Evolutionary conservation across 2,797 vertebrate species (phyloP).

Genomic region (Megalops cyprinoides): DNA sequence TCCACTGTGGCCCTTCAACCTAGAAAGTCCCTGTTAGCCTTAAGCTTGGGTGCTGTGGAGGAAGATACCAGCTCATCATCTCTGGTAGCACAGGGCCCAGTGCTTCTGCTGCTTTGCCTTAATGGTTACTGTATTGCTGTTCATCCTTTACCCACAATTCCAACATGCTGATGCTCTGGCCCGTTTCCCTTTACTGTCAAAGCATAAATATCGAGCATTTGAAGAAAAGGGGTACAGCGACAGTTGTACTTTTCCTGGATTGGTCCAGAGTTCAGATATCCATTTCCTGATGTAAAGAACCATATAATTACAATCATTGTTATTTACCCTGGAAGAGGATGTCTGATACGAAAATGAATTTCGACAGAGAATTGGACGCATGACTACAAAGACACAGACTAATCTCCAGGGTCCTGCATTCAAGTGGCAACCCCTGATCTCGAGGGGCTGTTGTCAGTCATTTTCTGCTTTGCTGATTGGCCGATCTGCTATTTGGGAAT

Average conservation of each 20-base stretch:
- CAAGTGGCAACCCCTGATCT: background rate
- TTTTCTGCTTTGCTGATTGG: conserved; percentile 25
- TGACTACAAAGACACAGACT: background rate
- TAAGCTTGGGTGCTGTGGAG: background rate
- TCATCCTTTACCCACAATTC: no score
- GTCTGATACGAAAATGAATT: background rate
- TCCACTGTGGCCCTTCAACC: background rate
- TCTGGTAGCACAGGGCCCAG: background rate
- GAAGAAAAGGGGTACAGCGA: background rate
- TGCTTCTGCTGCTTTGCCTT: background rate
- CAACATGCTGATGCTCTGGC: no score
- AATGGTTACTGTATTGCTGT: background rate
- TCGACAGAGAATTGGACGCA: background rate
- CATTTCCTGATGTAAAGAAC: background rate
- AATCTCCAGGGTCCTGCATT: background rate
- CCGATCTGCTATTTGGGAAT: background rate
- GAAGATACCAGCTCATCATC: background rate
- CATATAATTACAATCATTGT: background rate
- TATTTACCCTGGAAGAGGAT: background rate
- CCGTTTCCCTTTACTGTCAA: no score
- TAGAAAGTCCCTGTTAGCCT: background rate
- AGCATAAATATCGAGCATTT: background rate
- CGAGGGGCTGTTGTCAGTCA: background rate
- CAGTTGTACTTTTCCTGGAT: background rate
- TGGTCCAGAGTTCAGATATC: background rate